A percentile compares a stretch with the other conserved stretches of the same genome.
phyloP scores from a whole-genome alignment of 2,888 invertebrate species.

The Athrips mouffetella region DNA sequence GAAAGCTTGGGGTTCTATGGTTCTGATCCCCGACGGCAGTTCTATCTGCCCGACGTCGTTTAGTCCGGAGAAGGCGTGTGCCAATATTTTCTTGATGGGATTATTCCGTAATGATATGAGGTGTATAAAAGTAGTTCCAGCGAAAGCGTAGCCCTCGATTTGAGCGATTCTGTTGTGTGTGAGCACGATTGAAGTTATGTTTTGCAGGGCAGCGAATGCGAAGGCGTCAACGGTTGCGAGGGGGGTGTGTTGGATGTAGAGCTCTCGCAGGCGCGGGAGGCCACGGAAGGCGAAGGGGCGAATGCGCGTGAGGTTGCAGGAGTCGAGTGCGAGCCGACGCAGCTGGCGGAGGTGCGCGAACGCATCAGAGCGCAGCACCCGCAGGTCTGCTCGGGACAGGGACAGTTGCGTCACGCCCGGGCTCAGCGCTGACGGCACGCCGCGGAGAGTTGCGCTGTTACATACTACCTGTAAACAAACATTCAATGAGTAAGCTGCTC shows the following conservation, averaged over 20 bases:
- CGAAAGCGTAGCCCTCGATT: slow-evolving; percentile 89
- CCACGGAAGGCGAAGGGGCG: slow-evolving; percentile 92
- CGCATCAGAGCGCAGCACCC: slow-evolving; percentile 88
- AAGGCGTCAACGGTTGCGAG: slow-evolving; percentile 88
- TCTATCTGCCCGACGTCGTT: slow-evolving; percentile 90
- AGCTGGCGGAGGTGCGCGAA: slow-evolving; percentile 89
- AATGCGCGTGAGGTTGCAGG: slow-evolving; percentile 90
- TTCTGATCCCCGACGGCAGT: slow-evolving; percentile 86
- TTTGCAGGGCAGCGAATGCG: slow-evolving; percentile 90
- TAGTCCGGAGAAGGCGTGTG: slow-evolving; percentile 90
- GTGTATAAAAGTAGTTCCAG: slow-evolving; percentile 90
- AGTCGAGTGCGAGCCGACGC: slow-evolving; percentile 89
- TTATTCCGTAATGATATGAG: slow-evolving; percentile 91
- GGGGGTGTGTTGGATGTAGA: slow-evolving; percentile 92
- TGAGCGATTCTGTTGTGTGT: slow-evolving; percentile 84
- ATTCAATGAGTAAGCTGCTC: not conserved
- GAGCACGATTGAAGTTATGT: slow-evolving; percentile 84
- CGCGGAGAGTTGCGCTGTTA: slow-evolving; percentile 89
- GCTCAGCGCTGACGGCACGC: slow-evolving; percentile 88
- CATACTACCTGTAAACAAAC: slow-evolving; percentile 85
- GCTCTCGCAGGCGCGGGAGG: slow-evolving; percentile 85
- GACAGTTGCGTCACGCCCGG: slow-evolving; percentile 90
- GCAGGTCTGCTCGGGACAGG: slow-evolving; percentile 90
- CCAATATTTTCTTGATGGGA: slow-evolving; percentile 87
- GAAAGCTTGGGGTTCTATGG: slow-evolving; percentile 88